Conservation (phyloP, 2,888 invertebrate genomes). For the Tridacna gigas region DNA sequence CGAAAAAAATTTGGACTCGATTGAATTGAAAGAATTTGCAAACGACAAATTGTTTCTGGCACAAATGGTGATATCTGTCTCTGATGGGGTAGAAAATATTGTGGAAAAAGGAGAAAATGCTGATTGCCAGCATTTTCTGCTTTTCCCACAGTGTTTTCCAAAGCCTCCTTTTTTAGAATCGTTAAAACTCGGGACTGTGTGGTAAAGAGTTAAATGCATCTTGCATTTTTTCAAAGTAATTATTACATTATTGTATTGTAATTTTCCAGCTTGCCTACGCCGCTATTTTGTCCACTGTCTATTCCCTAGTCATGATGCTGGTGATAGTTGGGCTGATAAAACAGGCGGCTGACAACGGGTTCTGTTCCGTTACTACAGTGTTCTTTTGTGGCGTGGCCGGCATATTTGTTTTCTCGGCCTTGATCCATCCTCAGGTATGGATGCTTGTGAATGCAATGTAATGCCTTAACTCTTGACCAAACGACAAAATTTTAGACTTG, state of each 20-base stretch:
- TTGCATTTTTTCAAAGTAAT: neutral
- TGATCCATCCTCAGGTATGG: slow-evolving; percentile 95
- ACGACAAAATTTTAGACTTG: too few species aligned
- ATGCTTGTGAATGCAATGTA: neutral
- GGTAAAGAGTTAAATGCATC: neutral
- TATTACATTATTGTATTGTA: too few species aligned
- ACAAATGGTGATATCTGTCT: too few species aligned
- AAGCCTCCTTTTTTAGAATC: too few species aligned
- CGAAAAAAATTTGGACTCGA: neutral
- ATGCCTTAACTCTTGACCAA: too few species aligned
- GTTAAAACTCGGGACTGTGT: too few species aligned
- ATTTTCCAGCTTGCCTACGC: slow-evolving; percentile 92
- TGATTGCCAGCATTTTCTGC: neutral
- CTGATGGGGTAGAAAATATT: neutral
- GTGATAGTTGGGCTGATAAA: slow-evolving; percentile 99
- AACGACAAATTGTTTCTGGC: too few species aligned
- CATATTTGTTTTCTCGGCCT: slow-evolving; percentile 96
- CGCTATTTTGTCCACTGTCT: slow-evolving; percentile 97
- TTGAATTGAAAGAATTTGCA: too few species aligned
- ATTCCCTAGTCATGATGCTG: slow-evolving; percentile 99
- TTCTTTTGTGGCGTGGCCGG: slow-evolving; percentile 97
- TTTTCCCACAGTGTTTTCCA: neutral
- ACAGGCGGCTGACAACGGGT: slow-evolving; percentile 97
- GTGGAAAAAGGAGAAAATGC: neutral
- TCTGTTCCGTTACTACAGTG: slow-evolving; percentile 96